A percentile compares a stretch with the other conserved stretches of the same genome.
Evolutionary conservation across 2,888 invertebrate genomes (phyloP).

Genomic region (Zygothrica quintamaculata): DNA sequence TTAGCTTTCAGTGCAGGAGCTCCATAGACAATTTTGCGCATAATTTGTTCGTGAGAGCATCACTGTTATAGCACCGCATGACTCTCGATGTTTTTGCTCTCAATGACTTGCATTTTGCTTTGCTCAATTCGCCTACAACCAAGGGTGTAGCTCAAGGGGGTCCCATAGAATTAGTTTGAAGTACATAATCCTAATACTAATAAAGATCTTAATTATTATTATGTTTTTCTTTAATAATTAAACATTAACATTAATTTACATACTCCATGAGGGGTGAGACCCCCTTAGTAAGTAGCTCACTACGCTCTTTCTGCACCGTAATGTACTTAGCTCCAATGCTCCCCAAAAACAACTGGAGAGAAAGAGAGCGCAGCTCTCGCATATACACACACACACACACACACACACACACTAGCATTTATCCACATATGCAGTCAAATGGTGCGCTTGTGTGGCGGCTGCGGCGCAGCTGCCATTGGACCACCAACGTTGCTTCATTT

Average conservation of each 20-base stretch:
- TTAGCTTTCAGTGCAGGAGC: background rate
- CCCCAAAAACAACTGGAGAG: slow-evolving; percentile 51
- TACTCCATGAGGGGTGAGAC: no score
- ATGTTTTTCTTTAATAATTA: no score
- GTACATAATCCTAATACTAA: no score
- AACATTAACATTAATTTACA: no score
- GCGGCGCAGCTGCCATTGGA: slow-evolving; percentile 70
- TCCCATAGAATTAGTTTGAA: no score
- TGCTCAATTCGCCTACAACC: slow-evolving; percentile 59
- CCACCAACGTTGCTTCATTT: slow-evolving; percentile 80
- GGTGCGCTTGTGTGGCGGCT: slow-evolving; percentile 70
- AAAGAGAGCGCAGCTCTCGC: slow-evolving; percentile 26
- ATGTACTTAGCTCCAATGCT: slow-evolving; percentile 64
- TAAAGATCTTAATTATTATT: no score
- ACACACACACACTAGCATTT: slow-evolving; percentile 11
- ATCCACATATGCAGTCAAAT: slow-evolving; percentile 52
- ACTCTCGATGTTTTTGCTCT: slow-evolving; percentile 71
- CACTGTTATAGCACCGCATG: slow-evolving; percentile 42
- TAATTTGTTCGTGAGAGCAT: slow-evolving; percentile 20
- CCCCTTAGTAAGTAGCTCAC: background rate
- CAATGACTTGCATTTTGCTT: slow-evolving; percentile 77
- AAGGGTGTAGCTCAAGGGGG: no score
- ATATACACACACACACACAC: slow-evolving; percentile 25
- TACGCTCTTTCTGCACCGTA: slow-evolving; percentile 54
- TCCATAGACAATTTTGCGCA: background rate